Evolutionary conservation across 2,797 vertebrate species (phyloP).

Genomic region (Catostomus latipinnis): DNA sequence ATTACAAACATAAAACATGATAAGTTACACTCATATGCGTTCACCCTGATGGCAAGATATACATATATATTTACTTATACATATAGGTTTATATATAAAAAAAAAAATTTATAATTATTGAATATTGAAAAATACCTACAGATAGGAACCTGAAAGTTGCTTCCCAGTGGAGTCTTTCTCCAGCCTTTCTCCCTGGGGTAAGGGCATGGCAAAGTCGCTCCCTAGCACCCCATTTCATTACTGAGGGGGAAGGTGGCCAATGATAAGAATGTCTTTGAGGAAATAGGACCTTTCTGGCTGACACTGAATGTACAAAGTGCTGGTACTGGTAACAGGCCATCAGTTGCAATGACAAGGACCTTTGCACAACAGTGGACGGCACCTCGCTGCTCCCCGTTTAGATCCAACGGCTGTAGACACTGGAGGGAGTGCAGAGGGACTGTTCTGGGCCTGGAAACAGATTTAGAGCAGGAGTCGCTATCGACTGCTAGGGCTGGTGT

Average conservation of each 20-base stretch:
- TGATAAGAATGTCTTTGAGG: conserved; percentile 55
- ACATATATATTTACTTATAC: conserved; percentile 74
- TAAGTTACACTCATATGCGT: conserved; percentile 77
- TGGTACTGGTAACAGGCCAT: conserved; percentile 61
- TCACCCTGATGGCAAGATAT: conserved; percentile 83
- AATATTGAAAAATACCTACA: conserved; percentile 81
- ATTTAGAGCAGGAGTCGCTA: conserved; percentile 65
- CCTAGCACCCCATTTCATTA: conserved; percentile 36
- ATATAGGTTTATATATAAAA: conserved; percentile 56
- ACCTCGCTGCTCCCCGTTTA: conserved; percentile 38
- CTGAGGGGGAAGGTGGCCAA: conserved; percentile 60
- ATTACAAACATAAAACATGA: conserved; percentile 69
- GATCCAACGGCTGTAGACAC: background rate
- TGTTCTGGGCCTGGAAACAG: conserved; percentile 11
- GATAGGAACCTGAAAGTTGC: conserved; percentile 79
- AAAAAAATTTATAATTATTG: conserved; percentile 66
- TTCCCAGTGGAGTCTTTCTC: conserved; percentile 66
- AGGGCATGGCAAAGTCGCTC: conserved; percentile 58
- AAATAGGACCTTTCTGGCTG: conserved; percentile 42
- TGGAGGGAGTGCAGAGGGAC: conserved; percentile 23
- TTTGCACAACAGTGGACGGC: conserved; percentile 23
- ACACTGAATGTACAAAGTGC: conserved; percentile 61
- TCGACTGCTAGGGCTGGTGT: conserved; percentile 67
- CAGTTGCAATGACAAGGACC: conserved; percentile 31
- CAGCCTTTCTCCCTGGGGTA: conserved; percentile 64